Base-by-base conservation (phyloP, 2,113 vertebrate species). In the Syrrhaptes paradoxus region DNA sequence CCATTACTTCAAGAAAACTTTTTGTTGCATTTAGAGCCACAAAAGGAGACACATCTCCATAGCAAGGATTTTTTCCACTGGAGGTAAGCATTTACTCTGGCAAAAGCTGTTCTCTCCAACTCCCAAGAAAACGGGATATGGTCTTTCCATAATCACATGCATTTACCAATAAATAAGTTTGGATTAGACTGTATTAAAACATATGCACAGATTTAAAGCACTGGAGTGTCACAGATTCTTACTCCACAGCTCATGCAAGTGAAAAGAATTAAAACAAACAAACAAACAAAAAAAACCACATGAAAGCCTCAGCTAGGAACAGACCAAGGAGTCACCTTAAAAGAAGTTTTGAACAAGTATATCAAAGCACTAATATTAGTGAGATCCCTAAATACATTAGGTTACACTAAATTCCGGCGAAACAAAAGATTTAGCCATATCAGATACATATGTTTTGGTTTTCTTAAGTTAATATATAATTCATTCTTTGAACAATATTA, bases 221-320 rank as follows among this genome's bases (percentile, higher is more conserved):
- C 77, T 75, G 91, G 87, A 89, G 82, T 45, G 62, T 89, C 93
- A 90, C 84, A 86, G 93, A 76, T 87, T 92, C 83, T 85, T 95
- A 91, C 77, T 89, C 88, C 93, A 96, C 91, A 95, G 67, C 32
- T 91, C 97, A 98, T 98, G 97, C 98, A 97, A 89, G 89, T 67
- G 88, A 91, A 75, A 90, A 85, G 32, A 70, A 87, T 57, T 49
- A 31, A 87, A 87, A 32, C 41, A 41, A 41, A 41, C 41, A 41
- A 41, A 41, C 41, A 41, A 41, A 4, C 38, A 54, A 51, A 9
- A 51, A 38, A 76, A 87, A 94, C 58, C 52, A 36, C 36, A 36
- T 8, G 8, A 89, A 96, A 92, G 80, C 66, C 85, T 58, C 34
- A 91, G 57, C 74, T 82, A 89, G 63, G 67, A 88, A 94, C 72